Percentiles rank a stretch among this genome's conserved stretches.
Evolutionary conservation across 2,113 vertebrate genomes (phyloP).

Genomic region (Herpetotheres cachinnans): DNA sequence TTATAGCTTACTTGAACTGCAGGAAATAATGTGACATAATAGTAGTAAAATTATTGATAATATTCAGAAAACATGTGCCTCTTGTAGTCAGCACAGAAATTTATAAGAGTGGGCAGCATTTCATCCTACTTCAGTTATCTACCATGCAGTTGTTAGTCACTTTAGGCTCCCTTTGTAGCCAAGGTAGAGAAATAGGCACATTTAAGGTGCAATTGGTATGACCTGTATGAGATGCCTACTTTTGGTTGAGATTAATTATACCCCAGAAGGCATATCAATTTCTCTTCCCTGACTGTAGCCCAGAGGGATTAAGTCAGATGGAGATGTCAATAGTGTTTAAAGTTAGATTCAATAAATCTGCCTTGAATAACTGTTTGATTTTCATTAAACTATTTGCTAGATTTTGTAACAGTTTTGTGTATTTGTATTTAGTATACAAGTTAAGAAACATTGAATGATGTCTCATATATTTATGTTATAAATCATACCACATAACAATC

Average conservation of each 20-base stretch:
- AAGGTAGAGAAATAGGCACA: background rate
- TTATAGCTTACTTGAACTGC: background rate
- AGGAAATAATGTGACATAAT: background rate
- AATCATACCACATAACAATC: rapidly evolving
- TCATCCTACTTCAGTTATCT: background rate
- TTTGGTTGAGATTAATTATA: conserved; percentile 16
- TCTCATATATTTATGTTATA: background rate
- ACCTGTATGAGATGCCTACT: background rate
- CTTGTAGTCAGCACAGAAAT: background rate
- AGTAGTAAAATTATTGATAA: background rate
- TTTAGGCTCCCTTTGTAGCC: background rate
- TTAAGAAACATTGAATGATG: background rate
- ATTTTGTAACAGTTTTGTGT: background rate
- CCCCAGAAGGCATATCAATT: background rate
- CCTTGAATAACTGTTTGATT: background rate
- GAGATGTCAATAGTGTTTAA: conserved; percentile 36
- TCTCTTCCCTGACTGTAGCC: background rate
- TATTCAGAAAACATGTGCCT: background rate
- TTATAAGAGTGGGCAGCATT: background rate
- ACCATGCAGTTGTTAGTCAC: background rate
- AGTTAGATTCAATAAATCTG: background rate
- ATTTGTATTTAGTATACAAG: background rate
- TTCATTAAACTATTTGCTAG: background rate
- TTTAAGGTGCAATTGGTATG: background rate
- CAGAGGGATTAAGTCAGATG: background rate